Conservation (phyloP, 2,888 invertebrate species). For the Latrodectus elegans region DNA sequence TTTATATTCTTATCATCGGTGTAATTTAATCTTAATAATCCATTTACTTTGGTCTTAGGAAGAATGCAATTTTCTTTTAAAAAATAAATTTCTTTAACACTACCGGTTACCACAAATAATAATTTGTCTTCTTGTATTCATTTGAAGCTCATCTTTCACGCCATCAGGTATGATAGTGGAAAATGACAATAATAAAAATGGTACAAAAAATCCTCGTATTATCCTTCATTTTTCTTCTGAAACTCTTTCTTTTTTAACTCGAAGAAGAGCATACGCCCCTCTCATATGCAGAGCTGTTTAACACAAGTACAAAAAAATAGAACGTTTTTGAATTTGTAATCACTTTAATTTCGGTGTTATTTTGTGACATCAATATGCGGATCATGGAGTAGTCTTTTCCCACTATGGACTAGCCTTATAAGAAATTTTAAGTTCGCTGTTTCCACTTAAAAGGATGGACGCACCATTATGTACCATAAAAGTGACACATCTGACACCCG, state of each 20-base stretch:
- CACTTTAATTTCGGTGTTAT: conserved; percentile 4
- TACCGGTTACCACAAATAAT: neutral
- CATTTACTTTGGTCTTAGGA: too few species aligned
- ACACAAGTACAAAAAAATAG: neutral
- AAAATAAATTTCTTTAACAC: neutral
- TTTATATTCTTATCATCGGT: too few species aligned
- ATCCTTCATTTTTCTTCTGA: too few species aligned
- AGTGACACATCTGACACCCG: neutral
- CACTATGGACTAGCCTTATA: too few species aligned
- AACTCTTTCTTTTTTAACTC: too few species aligned
- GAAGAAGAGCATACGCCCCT: neutral
- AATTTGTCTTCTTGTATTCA: neutral
- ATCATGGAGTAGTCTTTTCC: neutral
- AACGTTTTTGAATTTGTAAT: conserved; percentile 10
- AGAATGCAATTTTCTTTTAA: too few species aligned
- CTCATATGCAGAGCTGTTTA: neutral
- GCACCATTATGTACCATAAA: neutral
- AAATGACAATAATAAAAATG: too few species aligned
- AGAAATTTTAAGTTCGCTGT: too few species aligned
- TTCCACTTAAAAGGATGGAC: neutral
- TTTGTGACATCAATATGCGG: conserved; percentile 9
- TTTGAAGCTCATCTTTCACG: neutral
- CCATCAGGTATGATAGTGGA: too few species aligned
- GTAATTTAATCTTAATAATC: too few species aligned
- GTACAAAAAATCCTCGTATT: too few species aligned